Evolutionary conservation across 2,888 invertebrate genomes (phyloP).

Genomic region (Micropterix aruncella): DNA sequence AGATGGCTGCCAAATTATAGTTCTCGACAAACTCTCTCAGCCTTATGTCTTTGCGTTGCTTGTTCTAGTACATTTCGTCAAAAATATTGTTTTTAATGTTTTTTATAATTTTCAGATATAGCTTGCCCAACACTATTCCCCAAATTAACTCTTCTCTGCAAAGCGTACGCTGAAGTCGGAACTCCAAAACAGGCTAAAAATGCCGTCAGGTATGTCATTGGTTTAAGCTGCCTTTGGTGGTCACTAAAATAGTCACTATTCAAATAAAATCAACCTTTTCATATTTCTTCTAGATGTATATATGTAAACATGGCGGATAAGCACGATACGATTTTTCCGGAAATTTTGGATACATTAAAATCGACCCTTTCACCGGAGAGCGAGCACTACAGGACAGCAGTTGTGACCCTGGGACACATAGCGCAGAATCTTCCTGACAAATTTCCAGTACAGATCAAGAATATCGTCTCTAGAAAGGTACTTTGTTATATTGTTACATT

Average conservation of each 20-base stretch:
- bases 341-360: constrained; percentile 69
- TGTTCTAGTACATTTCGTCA: background rate
- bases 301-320: constrained; percentile 62
- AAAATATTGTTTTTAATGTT: background rate
- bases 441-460: constrained; percentile 83
- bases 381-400: constrained; percentile 80
- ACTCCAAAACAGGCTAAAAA: constrained; percentile 94
- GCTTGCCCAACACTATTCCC: constrained; percentile 64
- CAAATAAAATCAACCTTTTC: too few species aligned
- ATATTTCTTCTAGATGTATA: constrained; percentile 62
- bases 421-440: constrained; percentile 83
- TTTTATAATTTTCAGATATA: constrained; percentile 37
- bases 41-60: too few species aligned
- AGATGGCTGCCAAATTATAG: too few species aligned
- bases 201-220: constrained; percentile 48
- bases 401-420: constrained; percentile 89
- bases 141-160: constrained; percentile 72
- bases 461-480: constrained; percentile 84
- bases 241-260: too few species aligned
- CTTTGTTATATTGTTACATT: constrained; percentile 10
- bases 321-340: constrained; percentile 66
- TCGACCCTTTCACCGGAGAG: constrained; percentile 59
- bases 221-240: too few species aligned
- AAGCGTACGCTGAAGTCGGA: constrained; percentile 77
- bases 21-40: too few species aligned